Percentiles rank a stretch among this genome's conserved stretches.
Conservation (phyloP, 2,888 invertebrate species). For the Myopa testacea region DNA sequence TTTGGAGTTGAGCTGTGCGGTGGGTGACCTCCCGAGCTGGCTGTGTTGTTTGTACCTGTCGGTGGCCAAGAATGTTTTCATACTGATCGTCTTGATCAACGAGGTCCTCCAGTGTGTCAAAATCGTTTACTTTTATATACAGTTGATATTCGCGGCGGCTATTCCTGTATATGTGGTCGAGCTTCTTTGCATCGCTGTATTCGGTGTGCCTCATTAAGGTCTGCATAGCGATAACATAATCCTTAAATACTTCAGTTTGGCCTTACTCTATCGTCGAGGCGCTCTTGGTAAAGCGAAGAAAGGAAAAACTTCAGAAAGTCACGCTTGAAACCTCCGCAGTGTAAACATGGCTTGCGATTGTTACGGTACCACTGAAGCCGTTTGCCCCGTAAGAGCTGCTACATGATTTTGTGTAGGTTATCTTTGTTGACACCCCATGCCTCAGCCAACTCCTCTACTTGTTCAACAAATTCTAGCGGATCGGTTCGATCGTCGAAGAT, state of each 20-base stretch:
- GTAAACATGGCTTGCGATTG: background rate
- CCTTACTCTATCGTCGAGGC: too few relatives aligned
- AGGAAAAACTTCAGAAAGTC: constrained; percentile 28
- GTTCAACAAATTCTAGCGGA: background rate
- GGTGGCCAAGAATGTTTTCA: background rate
- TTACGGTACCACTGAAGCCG: constrained; percentile 31
- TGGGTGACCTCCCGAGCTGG: background rate
- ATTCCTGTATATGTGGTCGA: background rate
- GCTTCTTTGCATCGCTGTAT: too few relatives aligned
- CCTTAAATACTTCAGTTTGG: too few relatives aligned
- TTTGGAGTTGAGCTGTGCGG: background rate
- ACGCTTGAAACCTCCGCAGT: constrained; percentile 7
- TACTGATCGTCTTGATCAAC: background rate
- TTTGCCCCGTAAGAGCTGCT: background rate
- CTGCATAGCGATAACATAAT: too few relatives aligned
- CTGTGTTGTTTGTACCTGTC: background rate
- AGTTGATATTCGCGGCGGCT: too few relatives aligned
- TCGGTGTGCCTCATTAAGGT: too few relatives aligned
- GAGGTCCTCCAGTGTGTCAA: constrained; percentile 16
- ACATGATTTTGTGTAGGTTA: constrained; percentile 17
- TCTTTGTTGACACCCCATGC: background rate
- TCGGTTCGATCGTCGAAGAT: too few relatives aligned
- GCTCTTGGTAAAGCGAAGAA: constrained; percentile 5
- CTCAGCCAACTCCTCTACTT: constrained; percentile 6
- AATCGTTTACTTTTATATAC: constrained; percentile 24